Evolutionary conservation across 2,888 invertebrate species (phyloP).

Genomic region (Tetanocera ferruginea): DNA sequence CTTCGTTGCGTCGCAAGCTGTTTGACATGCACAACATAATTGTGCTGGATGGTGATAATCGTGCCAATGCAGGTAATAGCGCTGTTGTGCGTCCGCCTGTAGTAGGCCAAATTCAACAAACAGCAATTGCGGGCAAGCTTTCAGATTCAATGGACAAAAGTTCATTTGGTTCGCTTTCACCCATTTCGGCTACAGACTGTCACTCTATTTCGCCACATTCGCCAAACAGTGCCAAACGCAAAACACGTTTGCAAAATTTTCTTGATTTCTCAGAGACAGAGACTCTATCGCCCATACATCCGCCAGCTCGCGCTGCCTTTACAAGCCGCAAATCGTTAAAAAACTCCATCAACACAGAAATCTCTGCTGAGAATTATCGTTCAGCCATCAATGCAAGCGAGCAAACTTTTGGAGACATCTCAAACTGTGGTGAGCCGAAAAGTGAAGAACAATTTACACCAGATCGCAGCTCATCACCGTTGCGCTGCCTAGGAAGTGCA

Average conservation of each 20-base stretch:
- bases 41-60: conserved; percentile 48
- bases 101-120: conserved; percentile 44
- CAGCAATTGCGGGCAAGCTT: conserved; percentile 59
- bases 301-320: conserved; percentile 41
- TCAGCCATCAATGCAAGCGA: conserved; percentile 38
- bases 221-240: conserved; percentile 52
- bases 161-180: conserved; percentile 67
- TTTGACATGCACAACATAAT: conserved; percentile 63
- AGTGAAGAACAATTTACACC: conserved; percentile 58
- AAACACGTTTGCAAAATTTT: conserved; percentile 50
- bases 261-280: conserved; percentile 52
- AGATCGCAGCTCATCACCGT: conserved; percentile 60
- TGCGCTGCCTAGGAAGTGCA: conserved; percentile 41
- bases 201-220: conserved; percentile 52
- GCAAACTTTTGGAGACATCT: conserved; percentile 42
- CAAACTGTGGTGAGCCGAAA: conserved; percentile 13
- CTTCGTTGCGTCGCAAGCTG: conserved; percentile 67
- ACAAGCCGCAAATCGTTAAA: conserved; percentile 26
- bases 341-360: conserved; percentile 34
- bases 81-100: conserved; percentile 45
- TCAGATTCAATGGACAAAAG: conserved; percentile 62
- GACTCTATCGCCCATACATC: conserved; percentile 59
- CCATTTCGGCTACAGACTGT: conserved; percentile 61
- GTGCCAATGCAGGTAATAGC: background rate
- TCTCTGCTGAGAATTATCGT: conserved; percentile 43